Evolutionary conservation across 1,140 invertebrate genomes (phyloP).

Genomic region (Euschistus heros): DNA sequence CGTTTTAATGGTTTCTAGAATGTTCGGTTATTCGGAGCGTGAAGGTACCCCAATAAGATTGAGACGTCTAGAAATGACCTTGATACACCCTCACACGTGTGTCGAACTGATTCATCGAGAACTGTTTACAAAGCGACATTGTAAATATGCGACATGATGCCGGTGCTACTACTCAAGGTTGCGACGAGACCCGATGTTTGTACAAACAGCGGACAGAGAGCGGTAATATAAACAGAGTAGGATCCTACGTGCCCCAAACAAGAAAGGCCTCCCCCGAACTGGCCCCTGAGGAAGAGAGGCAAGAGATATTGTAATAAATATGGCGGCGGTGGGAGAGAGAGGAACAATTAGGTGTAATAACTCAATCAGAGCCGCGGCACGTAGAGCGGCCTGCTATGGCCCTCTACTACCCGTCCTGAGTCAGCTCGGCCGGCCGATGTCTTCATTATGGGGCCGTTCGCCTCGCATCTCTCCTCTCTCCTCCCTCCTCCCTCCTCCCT

Average conservation of each 20-base stretch:
- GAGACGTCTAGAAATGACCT: too few species aligned
- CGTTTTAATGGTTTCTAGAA: too few species aligned
- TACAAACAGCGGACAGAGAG: not conserved
- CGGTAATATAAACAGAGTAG: not conserved
- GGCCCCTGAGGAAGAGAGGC: not conserved
- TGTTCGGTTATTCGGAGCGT: too few species aligned
- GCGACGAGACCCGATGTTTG: not conserved
- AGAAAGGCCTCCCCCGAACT: not conserved
- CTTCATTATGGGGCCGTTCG: slow-evolving; percentile 23
- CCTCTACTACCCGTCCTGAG: slow-evolving; percentile 18
- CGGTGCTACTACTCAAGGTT: not conserved
- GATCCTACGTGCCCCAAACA: not conserved
- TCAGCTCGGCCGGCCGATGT: slow-evolving; percentile 15
- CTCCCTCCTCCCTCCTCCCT: not conserved
- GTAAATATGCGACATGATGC: not conserved
- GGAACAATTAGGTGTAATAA: slow-evolving; percentile 24
- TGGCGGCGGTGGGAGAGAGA: not conserved
- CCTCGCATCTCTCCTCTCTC: not conserved
- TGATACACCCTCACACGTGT: too few species aligned
- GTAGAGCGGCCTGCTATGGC: not conserved
- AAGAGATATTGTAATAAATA: not conserved
- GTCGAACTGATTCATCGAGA: too few species aligned
- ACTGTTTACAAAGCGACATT: too few species aligned
- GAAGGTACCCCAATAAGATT: too few species aligned
- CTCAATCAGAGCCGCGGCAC: slow-evolving; percentile 21